phyloP scores from a whole-genome alignment of 2,888 invertebrate species.

The Caenorhabditis sulstoni region DNA sequence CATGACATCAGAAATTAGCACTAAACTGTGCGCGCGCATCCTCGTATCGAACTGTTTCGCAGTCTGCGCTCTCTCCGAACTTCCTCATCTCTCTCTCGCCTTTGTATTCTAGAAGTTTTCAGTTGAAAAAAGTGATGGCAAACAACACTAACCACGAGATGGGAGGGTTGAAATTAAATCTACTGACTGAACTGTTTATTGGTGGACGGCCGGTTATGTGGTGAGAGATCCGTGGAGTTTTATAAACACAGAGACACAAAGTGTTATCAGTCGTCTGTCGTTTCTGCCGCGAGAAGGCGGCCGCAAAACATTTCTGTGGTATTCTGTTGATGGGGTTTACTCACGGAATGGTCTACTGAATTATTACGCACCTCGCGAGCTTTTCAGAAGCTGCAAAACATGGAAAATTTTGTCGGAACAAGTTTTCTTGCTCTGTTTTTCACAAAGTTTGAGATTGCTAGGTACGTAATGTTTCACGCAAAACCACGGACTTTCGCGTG shows the following conservation, averaged over 20 bases:
- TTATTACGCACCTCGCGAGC: background rate
- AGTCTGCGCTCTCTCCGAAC: constrained; percentile 23
- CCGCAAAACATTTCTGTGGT: constrained; percentile 5
- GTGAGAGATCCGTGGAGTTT: constrained; percentile 11
- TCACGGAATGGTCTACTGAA: constrained; percentile 14
- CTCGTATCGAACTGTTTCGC: constrained; percentile 19
- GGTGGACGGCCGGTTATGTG: constrained; percentile 11
- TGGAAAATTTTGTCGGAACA: background rate
- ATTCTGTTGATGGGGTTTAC: constrained; percentile 4
- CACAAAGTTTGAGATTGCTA: too few species aligned
- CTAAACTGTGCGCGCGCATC: constrained; percentile 3
- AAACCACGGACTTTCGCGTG: background rate
- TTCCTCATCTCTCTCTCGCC: constrained; percentile 13
- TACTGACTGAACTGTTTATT: constrained; percentile 42
- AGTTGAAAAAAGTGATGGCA: constrained; percentile 16
- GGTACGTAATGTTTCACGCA: background rate
- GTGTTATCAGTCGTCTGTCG: constrained; percentile 4
- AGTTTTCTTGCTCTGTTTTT: too few species aligned
- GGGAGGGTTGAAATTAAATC: constrained; percentile 40
- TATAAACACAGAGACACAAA: constrained; percentile 22
- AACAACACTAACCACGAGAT: constrained; percentile 15
- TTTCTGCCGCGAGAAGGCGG: background rate
- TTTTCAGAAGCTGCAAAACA: background rate
- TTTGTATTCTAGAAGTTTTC: background rate
- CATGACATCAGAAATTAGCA: background rate